Evolutionary conservation across 2,888 invertebrate genomes (phyloP), one percentile per base, ranked within the genome.

Genomic region (Amblyjoppa proteus): DNA sequence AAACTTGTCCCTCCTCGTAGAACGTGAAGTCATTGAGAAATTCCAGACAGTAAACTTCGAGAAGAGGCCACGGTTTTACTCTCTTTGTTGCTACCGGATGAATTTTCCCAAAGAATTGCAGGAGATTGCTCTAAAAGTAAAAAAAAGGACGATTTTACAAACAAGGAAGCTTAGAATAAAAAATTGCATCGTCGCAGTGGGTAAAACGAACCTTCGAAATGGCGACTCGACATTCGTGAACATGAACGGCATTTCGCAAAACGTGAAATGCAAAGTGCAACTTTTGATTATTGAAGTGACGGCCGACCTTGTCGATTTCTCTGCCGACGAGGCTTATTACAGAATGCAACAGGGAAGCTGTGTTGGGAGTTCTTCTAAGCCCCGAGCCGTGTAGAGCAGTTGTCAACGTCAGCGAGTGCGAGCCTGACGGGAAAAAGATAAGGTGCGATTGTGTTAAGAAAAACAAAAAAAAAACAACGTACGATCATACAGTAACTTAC

Each of bases 221-320:
- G 69, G 96, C 93, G 16, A 95, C 93, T 61, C 97, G 94, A 89
- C 96, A 96, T 90, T 96, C 96, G 16, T 95, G 95, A 64, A 95
- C 95, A 53, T 93, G 93, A 78, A 95, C 94, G 81, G 95, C 94
- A 90, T 96, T 96, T 13, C 94, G 93, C 34, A 96, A 89, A 69
- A 95, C 88, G 86, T 95, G 94, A 88, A 96, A 95, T 6, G 95
- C 93, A 66, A 95, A 93, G 75, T 94, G 93, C 38, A 96, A 90
- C 49, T 94, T 91, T 2, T 91, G 91, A 79, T 94, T 92, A 83
- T 95, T 94, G 85, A 95, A 95, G 1, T 93, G 93, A 81, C 94
- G 94, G 84, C 94, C 94, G 4, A 95, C 92, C 81, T 92, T 93
- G 9, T 95, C 95, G 92, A 95, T 95, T 93, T 96, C 95, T 90